Base-by-base conservation (phyloP, 53 echinoderm and acorn worm species). In the Arbacia lixula region DNA sequence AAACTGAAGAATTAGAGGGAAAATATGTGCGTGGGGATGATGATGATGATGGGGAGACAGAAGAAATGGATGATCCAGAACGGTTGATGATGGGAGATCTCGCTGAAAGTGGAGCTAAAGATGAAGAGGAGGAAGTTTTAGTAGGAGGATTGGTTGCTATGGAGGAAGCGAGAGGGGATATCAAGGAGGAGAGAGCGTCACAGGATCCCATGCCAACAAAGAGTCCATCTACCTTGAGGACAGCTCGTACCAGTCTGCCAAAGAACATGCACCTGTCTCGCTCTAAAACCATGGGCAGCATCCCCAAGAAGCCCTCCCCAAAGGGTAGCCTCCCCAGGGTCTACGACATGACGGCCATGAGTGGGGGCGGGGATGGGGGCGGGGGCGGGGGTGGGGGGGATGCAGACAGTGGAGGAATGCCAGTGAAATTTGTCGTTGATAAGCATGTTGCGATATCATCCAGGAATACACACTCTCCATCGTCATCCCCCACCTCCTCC, bases 331-430 rank as follows among this genome's bases (percentile, higher is more conserved):
- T 31, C 11, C 82, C 82, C 6, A 81, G n/a, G 6, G 82, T 81
- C n/a, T 81, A 81, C 63, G 50, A 81, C 41, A 81, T 81, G 82
- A 81, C 38, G 42, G 82, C 82, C 37, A 81, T 81, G 82, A 81
- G 82, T 30, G 82, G 82, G 19, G 40, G 62, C 1, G 82, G 82
- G 3, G 82, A 81, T 64, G 82, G 42, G 5, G 77, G 34, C 19
- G 58, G 77, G 29, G 74, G 53, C 5, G n/a, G n/a, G n/a, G n/a
- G n/a, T n/a, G n/a, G n/a, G n/a, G n/a, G n/a, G n/a, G n/a, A n/a
- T n/a, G n/a, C n/a, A n/a, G n/a, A n/a, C 21, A 56, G 57, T 5
- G 64, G 32, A 29, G 64, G 28, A 8, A 28, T 46, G 30, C 22
- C 27, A 34, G 29, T 20, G 6, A 85, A 72, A 33, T 85, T 71